phyloP scores from a whole-genome alignment of 2,888 invertebrate species.

The Busseola fusca region DNA sequence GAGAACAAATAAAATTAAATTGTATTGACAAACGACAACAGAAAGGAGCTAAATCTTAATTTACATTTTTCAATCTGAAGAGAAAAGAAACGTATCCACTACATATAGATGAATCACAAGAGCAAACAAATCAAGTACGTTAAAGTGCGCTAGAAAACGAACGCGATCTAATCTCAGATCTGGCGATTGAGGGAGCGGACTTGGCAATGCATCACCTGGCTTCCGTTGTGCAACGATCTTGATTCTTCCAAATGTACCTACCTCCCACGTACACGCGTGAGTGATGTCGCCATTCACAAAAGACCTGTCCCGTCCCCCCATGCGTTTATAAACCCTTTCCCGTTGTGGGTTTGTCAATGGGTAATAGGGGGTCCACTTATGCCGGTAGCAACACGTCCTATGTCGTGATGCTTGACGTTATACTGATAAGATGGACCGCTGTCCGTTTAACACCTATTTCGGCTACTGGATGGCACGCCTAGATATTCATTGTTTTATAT shows the following conservation, averaged over 20 bases:
- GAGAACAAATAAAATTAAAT: constrained; percentile 52
- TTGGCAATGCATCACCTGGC: constrained; percentile 86
- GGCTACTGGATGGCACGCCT: constrained; percentile 76
- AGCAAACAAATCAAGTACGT: constrained; percentile 76
- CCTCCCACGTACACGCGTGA: constrained; percentile 84
- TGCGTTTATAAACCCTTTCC: constrained; percentile 56
- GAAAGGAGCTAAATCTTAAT: constrained; percentile 66
- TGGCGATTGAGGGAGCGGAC: constrained; percentile 80
- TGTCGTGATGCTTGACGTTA: constrained; percentile 74
- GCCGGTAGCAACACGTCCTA: constrained; percentile 70
- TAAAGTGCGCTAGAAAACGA: constrained; percentile 79
- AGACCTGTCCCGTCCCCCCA: constrained; percentile 67
- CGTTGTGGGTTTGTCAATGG: constrained; percentile 46
- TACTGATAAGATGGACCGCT: constrained; percentile 77
- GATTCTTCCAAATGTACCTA: constrained; percentile 85
- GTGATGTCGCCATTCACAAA: constrained; percentile 72
- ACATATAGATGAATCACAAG: constrained; percentile 70
- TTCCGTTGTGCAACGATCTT: constrained; percentile 87
- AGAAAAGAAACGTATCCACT: constrained; percentile 64
- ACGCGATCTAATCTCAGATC: constrained; percentile 82
- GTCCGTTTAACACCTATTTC: constrained; percentile 81
- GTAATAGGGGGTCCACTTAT: constrained; percentile 63
- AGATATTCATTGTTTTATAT: constrained; percentile 62
- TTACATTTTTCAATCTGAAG: constrained; percentile 68
- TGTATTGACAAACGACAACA: constrained; percentile 56